Base-by-base conservation (phyloP, 2,113 vertebrate genomes). In the Takifugu flavidus region DNA sequence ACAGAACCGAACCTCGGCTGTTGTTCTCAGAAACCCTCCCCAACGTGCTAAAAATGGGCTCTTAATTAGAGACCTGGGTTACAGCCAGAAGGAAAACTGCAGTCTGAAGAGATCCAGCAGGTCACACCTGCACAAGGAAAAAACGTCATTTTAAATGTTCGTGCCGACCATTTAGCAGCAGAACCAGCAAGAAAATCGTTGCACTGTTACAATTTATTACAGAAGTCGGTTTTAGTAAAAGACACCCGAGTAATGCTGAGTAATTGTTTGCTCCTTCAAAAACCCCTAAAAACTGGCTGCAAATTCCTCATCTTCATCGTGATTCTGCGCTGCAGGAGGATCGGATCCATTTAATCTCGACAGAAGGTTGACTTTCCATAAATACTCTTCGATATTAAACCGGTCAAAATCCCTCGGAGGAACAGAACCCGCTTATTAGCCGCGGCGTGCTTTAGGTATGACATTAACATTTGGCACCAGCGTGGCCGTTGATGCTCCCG, bases 301-400 rank as follows among this genome's bases (percentile, higher is more conserved):
- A 39, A 39, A 7, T 3, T 34, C 31, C 34, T 10, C 34, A 2
- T 39, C 34, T 39, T 39, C 7, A 63, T 67, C 25, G 49, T 39
- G 44, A 31, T 34, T 63, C 27, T 0, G 31, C 51, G 5, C 8
- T 13, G 53, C 6, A 50, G 72, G 69, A 53, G 3, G 39, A 67
- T 39, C 63, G 74, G 62, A 79, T 74, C 58, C 59, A 52, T 61
- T 67, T 42, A 58, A 74, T 78, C 43, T 58, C 14, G 6, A 59
- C 52, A 46, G 25, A 81, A 68, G 56, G 56, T 72, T 59, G 65
- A 12, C 4, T 1, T 1, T 55, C 53, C 77, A 70, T 65, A 76
- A 79, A 83, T 82, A 72, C 34, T 55, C 26, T 53, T 73, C 46
- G 53, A 70, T 77, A 72, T 60, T 46, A 46, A 65, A 72, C 50